Conservation (phyloP, 1,140 invertebrate genomes). For the Rhagoletis zephyria region DNA sequence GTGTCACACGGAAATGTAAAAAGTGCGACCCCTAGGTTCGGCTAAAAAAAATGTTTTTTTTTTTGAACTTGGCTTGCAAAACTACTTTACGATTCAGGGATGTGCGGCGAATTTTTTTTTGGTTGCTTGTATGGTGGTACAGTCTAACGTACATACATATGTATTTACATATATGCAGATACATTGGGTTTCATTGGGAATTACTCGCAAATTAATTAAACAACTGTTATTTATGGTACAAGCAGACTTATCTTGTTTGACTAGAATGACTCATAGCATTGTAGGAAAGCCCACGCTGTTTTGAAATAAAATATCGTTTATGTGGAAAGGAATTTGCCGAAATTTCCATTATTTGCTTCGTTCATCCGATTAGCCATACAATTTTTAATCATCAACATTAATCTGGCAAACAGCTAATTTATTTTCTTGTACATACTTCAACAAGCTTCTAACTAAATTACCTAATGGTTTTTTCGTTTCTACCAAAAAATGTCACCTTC, state of each 20-base stretch:
- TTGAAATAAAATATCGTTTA: not conserved
- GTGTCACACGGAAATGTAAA: no score
- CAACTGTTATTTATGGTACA: not conserved
- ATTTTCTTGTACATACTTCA: not conserved
- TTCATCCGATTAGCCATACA: not conserved
- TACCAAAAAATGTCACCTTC: no score
- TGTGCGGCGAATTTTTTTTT: no score
- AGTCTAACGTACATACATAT: not conserved
- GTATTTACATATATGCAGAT: not conserved
- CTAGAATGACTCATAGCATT: not conserved
- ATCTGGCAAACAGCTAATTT: not conserved
- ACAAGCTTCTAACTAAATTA: no score
- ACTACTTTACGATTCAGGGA: no score
- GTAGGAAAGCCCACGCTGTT: not conserved
- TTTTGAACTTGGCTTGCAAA: no score
- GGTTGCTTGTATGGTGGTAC: no score
- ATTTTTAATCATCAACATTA: not conserved
- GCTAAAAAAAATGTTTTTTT: no score
- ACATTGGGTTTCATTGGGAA: not conserved
- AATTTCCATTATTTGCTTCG: not conserved
- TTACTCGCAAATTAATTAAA: not conserved
- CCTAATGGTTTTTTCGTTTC: no score
- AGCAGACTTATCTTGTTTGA: not conserved
- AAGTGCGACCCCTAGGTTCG: no score
- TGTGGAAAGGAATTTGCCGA: not conserved